Conservation (phyloP, 2,888 invertebrate species). For the Meteorus colon region DNA sequence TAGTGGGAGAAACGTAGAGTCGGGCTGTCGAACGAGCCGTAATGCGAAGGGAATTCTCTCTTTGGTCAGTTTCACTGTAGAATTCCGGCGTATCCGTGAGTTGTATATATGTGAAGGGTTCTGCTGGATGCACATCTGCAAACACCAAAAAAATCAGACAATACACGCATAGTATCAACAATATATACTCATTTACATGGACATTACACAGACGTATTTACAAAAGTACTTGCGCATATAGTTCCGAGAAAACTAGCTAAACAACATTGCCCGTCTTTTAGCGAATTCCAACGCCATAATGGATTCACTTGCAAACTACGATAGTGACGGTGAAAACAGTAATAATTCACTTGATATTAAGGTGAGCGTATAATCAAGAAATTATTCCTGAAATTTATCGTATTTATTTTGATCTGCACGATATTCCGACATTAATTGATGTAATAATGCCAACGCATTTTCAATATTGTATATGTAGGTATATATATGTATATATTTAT, state of each 20-base stretch:
- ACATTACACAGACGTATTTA: background rate
- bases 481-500: background rate
- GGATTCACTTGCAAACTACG: constrained; percentile 86
- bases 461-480: background rate
- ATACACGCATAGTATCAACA: background rate
- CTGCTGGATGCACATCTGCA: too few relatives aligned
- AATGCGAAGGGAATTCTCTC: too few relatives aligned
- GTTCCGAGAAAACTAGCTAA: background rate
- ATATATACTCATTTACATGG: background rate
- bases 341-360: constrained; percentile 68
- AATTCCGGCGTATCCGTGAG: too few relatives aligned
- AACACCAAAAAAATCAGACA: too few relatives aligned
- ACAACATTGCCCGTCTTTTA: background rate
- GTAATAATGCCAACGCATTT: background rate
- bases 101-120: too few relatives aligned
- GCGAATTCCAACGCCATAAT: constrained; percentile 71
- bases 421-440: background rate
- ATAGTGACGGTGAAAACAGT: constrained; percentile 84
- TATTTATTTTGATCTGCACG: background rate
- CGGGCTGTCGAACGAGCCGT: too few relatives aligned
- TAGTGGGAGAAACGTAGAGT: too few relatives aligned
- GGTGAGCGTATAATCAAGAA: constrained; percentile 56
- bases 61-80: too few relatives aligned
- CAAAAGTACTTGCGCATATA: background rate
- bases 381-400: background rate